Conservation (phyloP, 1,140 invertebrate species). For the Panonychus citri region DNA sequence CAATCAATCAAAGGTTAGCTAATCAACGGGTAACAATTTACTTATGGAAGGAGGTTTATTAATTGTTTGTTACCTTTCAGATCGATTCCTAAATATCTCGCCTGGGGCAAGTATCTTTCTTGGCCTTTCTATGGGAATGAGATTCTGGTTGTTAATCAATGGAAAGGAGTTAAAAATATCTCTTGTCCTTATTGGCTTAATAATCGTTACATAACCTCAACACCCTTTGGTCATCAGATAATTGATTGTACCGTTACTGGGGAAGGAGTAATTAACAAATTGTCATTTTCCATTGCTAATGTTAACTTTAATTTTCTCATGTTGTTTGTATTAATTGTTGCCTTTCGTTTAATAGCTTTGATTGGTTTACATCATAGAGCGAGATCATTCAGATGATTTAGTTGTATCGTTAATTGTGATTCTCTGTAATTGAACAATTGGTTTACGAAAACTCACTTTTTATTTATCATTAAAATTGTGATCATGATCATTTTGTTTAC, state of each 20-base stretch:
- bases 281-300: not conserved
- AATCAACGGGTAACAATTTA: too few species aligned
- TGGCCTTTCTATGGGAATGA: slow-evolving; percentile 90
- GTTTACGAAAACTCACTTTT: too few species aligned
- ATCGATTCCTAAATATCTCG: slow-evolving; percentile 61
- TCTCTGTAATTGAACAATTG: too few species aligned
- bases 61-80: too few species aligned
- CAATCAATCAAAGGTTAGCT: too few species aligned
- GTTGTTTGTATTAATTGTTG: not conserved
- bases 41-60: too few species aligned
- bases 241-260: not conserved
- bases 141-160: slow-evolving; percentile 77
- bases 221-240: not conserved
- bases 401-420: too few species aligned
- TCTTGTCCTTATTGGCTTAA: not conserved
- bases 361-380: not conserved
- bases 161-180: slow-evolving; percentile 48
- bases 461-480: too few species aligned
- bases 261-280: not conserved
- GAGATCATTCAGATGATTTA: not conserved
- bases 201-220: not conserved
- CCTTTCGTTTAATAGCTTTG: not conserved
- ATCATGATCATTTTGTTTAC: too few species aligned
- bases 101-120: slow-evolving; percentile 73
- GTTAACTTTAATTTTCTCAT: not conserved